Base-by-base conservation (phyloP, 2,888 invertebrate genomes). In the Orthosia gracilis region DNA sequence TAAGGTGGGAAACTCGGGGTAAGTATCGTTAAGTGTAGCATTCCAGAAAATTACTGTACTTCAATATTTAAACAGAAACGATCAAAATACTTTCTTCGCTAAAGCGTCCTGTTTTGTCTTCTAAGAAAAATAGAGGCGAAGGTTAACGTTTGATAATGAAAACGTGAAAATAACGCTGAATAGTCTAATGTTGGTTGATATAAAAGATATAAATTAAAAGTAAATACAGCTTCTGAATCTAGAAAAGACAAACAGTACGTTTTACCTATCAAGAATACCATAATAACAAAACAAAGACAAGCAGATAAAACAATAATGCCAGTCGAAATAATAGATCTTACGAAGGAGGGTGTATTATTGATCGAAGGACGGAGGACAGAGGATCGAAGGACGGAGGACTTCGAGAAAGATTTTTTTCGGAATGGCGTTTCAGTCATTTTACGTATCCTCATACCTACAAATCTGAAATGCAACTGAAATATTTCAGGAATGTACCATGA, bases 401-500 rank as follows among this genome's bases (percentile, higher is more conserved):
- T n/a, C n/a, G n/a, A n/a, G n/a, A n/a, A n/a, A n/a, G n/a, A n/a
- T n/a, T n/a, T n/a, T n/a, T n/a, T n/a, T n/a, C n/a, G n/a, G n/a
- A n/a, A n/a, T n/a, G n/a, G n/a, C n/a, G n/a, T n/a, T n/a, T n/a
- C n/a, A n/a, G n/a, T n/a, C n/a, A n/a, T n/a, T n/a, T n/a, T n/a
- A n/a, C n/a, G n/a, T n/a, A n/a, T n/a, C n/a, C n/a, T n/a, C n/a
- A n/a, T n/a, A n/a, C n/a, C n/a, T 18, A 55, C 17, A 45, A 49
- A 54, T 31, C 3, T 11, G 3, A 15, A 54, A 58, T 26, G 52
- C 21, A 45, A 26, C 49, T 49, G 26, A 66, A 63, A 64, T 67
- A 50, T 55, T 65, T 57, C 12, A 55, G 31, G 65, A 50, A 62
- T 63, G 45, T 70, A 67, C 55, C 47, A 45, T 18, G 7, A 21